Evolutionary conservation across 2,888 invertebrate species (phyloP).

Genomic region (Xylota sylvarum): DNA sequence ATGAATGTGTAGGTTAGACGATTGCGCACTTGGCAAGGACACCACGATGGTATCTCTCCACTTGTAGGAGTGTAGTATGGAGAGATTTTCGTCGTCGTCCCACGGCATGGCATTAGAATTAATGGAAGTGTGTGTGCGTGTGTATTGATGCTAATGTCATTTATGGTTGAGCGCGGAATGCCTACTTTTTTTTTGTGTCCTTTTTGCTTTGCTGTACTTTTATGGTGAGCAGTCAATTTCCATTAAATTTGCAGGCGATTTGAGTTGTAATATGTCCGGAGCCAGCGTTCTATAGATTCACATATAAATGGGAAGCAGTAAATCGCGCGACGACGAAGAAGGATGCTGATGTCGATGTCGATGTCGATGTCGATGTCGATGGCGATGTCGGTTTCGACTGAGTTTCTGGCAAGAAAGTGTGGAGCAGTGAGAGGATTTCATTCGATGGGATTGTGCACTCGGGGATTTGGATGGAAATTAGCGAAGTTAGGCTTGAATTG

Average conservation of each 20-base stretch:
- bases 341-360: conserved; percentile 4
- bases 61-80: conserved; percentile 32
- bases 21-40: conserved; percentile 56
- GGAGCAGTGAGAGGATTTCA: background rate
- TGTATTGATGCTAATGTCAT: conserved; percentile 61
- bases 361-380: background rate
- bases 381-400: background rate
- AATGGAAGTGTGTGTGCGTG: conserved; percentile 30
- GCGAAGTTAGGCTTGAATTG: background rate
- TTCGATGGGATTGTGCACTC: conserved; percentile 15
- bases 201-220: conserved; percentile 31
- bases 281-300: conserved; percentile 8
- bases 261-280: conserved; percentile 52
- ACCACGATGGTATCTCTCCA: conserved; percentile 59
- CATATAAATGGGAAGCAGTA: conserved; percentile 18
- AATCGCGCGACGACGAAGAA: conserved; percentile 29
- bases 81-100: conserved; percentile 31
- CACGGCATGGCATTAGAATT: conserved; percentile 50
- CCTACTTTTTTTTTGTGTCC: conserved; percentile 1
- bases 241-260: conserved; percentile 63
- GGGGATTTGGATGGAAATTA: conserved; percentile 18
- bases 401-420: background rate
- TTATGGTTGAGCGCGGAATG: conserved; percentile 59
- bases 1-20: background rate
- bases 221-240: conserved; percentile 62